A percentile compares a stretch with the other conserved stretches of the same genome.
phyloP scores from a whole-genome alignment of 2,797 vertebrate genomes.

The Cryptoblepharus egeriae region DNA sequence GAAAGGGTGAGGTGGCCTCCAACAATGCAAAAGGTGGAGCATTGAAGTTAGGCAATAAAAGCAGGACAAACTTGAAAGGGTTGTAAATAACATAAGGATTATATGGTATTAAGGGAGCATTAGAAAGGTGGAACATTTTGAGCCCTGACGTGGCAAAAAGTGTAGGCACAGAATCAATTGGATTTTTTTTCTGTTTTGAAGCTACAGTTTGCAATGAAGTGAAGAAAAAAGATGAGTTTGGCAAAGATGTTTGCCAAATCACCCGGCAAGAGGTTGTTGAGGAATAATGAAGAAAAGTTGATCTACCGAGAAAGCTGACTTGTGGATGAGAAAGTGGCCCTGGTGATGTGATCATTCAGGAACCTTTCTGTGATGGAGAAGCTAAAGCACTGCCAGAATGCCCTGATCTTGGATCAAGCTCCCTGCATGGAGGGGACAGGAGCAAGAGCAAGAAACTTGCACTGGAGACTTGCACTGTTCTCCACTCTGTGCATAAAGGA shows the following conservation, averaged over 20 bases:
- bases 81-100: neutral
- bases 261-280: neutral
- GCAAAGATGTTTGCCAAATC: neutral
- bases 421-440: no score
- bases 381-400: no score
- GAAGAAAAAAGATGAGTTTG: neutral
- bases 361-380: no score
- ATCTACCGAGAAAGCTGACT: neutral
- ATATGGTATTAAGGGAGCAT: neutral
- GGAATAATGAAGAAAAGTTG: neutral
- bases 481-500: no score
- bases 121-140: constrained; percentile 16
- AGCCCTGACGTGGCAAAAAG: constrained; percentile 7
- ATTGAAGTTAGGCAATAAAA: neutral
- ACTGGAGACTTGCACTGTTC: no score
- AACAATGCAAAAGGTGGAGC: neutral
- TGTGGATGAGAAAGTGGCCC: neutral
- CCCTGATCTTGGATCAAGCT: no score
- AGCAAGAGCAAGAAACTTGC: no score
- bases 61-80: neutral
- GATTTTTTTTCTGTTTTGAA: neutral
- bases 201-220: constrained; percentile 11
- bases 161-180: constrained; percentile 9
- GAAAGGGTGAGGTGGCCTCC: neutral
- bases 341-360: no score